Evolutionary conservation across 2,113 vertebrate species (phyloP).

Genomic region (Malurus alboscapulatus): DNA sequence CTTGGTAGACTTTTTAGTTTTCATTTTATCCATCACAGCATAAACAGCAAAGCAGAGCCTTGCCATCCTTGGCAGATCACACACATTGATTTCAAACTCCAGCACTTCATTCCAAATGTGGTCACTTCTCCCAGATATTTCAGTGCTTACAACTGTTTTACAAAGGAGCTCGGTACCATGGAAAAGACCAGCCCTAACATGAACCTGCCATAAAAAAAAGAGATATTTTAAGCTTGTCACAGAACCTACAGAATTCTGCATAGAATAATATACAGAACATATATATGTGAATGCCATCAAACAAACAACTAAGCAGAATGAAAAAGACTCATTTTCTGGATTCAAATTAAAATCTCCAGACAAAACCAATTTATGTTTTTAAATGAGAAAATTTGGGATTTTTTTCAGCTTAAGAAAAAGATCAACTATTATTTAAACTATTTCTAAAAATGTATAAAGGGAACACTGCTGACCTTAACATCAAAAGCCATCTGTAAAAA

Average conservation of each 20-base stretch:
- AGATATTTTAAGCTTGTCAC: neutral
- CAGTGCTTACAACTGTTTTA: conserved; percentile 88
- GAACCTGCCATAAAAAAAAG: conserved; percentile 77
- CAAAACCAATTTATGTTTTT: neutral
- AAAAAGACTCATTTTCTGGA: neutral
- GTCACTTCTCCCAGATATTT: conserved; percentile 88
- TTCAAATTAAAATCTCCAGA: neutral
- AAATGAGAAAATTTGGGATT: rapidly evolving
- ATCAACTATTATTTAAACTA: neutral
- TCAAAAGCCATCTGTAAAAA: neutral
- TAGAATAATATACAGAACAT: neutral
- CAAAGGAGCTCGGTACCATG: conserved; percentile 95
- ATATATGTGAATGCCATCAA: neutral
- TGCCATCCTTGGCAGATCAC: conserved; percentile 95
- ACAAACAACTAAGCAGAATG: neutral
- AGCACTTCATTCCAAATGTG: conserved; percentile 88
- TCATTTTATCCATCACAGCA: conserved; percentile 93
- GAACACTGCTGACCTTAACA: neutral
- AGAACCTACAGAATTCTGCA: neutral
- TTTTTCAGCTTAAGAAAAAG: neutral
- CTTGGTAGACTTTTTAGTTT: conserved; percentile 93
- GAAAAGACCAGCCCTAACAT: conserved; percentile 96
- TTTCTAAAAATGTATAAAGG: neutral
- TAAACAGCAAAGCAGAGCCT: conserved; percentile 96
- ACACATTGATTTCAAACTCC: conserved; percentile 91